Percentiles rank a stretch among this genome's conserved stretches.
phyloP scores from a whole-genome alignment of 2,888 invertebrate genomes.

The Macrostomum cliftonense region DNA sequence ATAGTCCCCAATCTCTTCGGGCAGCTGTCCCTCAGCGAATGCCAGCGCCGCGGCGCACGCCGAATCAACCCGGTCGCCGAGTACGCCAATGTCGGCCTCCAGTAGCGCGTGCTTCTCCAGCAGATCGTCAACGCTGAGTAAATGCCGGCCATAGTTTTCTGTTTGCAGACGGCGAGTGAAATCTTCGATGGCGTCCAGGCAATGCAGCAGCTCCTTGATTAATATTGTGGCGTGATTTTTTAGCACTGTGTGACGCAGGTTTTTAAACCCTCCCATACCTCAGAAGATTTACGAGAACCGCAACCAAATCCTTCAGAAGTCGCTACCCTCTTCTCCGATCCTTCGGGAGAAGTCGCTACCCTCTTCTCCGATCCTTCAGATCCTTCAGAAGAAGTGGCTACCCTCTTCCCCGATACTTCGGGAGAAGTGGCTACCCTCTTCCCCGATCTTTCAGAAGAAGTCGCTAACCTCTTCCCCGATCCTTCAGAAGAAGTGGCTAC shows the following conservation, averaged over 20 bases:
- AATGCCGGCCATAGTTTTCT: conserved; percentile 93
- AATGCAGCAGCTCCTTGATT: conserved; percentile 83
- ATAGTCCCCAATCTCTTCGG: conserved; percentile 49
- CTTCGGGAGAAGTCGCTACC: no score
- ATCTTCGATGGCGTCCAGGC: conserved; percentile 88
- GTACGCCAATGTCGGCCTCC: conserved; percentile 91
- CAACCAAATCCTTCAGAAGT: no score
- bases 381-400: no score
- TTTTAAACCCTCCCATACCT: no score
- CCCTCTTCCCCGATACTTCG: no score
- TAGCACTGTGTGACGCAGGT: background rate
- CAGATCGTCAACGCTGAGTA: conserved; percentile 99
- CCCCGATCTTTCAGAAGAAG: no score
- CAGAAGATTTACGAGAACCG: no score
- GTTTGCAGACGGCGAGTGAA: conserved; percentile 71
- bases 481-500: no score
- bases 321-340: no score
- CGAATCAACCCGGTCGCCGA: conserved; percentile 87
- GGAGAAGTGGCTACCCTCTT: no score
- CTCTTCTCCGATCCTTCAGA: no score
- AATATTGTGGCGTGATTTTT: conserved; percentile 25
- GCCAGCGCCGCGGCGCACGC: conserved; percentile 84
- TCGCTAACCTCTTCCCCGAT: no score
- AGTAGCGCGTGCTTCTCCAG: conserved; percentile 90
- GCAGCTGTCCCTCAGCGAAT: conserved; percentile 60